phyloP scores from a whole-genome alignment of 1,140 invertebrate genomes.

The Bombus difficillimus region DNA sequence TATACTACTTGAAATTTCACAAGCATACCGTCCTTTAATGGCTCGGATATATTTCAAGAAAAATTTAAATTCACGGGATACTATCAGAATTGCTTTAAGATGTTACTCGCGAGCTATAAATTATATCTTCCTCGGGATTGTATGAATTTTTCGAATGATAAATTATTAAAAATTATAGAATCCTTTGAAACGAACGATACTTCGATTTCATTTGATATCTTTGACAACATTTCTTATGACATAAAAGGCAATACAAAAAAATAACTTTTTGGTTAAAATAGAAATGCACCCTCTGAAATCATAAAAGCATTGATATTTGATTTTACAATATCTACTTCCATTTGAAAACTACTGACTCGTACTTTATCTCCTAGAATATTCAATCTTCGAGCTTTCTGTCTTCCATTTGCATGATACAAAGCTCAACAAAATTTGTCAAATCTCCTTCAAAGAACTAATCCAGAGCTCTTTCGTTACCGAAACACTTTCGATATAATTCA shows the following conservation, averaged over 20 bases:
- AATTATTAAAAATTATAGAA: not conserved
- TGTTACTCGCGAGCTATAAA: not conserved
- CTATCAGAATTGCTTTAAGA: not conserved
- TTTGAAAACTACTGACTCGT: not conserved
- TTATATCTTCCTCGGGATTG: not conserved
- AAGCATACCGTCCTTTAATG: not conserved
- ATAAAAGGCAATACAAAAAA: not conserved
- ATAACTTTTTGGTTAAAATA: not conserved
- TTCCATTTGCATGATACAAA: not conserved
- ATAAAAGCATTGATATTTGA: not conserved
- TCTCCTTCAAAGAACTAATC: not conserved
- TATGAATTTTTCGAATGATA: too few relatives aligned
- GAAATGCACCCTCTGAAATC: not conserved
- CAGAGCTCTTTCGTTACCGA: not conserved
- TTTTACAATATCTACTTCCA: not conserved
- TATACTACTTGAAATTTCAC: constrained; percentile 4
- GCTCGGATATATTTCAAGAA: not conserved
- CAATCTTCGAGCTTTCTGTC: not conserved
- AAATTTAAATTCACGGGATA: not conserved
- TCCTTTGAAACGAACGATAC: not conserved
- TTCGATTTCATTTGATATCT: not conserved
- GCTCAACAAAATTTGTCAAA: not conserved
- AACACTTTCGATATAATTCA: not conserved
- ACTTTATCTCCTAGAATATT: not conserved
- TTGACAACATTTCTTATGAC: not conserved